Evolutionary conservation across 1,140 invertebrate genomes (phyloP), one percentile per base, ranked within the genome.

Genomic region (Carposina sasakii): DNA sequence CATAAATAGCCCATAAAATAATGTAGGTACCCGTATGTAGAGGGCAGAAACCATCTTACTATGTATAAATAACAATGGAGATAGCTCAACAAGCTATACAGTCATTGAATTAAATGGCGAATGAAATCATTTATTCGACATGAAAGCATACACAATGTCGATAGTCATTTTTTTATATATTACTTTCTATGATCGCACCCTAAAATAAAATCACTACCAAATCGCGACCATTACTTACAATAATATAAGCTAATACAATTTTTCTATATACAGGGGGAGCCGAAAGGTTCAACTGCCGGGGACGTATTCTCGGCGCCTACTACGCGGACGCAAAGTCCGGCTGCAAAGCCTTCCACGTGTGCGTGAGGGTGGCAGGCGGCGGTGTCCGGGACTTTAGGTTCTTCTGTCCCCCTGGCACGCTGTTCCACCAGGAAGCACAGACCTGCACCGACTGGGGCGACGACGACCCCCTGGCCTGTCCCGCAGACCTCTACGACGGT

Each of bases 311-410:
- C 16, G 95, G 95, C 51, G 94, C 95, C 31, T 97, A 96, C 79
- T 97, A 97, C 74, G 94, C 95, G 10, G 95, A 97, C 83, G 89
- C 91, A 0, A 94, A 96, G 76, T 93, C 95, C 0, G 92, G 95
- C 67, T 97, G 95, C 82, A 95, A 96, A 82, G 93, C 96, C 86
- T 96, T 96, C 81, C 95, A 96, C 71, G 92, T 96, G 37, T 96
- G 94, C 72, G 93, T 94, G 17, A 91, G 92, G 68, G 92, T 94
- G 19, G 90, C 92, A 12, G 92, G 93, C 48, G 86, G 89, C 44
- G 91, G 90, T 55, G 89, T 93, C 30, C 88, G 91, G 75, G 92
- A 94, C 85, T 92, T 90, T 82, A 89, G 92, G 60, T 97, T 96
- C 85, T 88, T 96, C 56, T 97, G 95, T 75, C 94, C 95, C 2